Evolutionary conservation across 1,140 invertebrate species (phyloP), one percentile per base, ranked within the genome.

Genomic region (Gryllus bimaculatus): DNA sequence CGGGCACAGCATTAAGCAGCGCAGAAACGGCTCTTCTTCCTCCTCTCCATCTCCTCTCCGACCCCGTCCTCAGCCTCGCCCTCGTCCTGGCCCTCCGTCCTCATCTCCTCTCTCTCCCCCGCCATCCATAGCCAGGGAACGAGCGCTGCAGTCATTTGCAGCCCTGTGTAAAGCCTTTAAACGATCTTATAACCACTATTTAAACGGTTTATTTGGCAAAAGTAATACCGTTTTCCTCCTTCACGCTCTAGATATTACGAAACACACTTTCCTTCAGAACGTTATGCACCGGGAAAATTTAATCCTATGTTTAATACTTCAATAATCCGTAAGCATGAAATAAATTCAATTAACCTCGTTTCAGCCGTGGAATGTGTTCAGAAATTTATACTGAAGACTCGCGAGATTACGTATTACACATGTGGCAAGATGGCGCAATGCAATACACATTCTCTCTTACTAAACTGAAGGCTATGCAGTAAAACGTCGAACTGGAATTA

Each of bases 151-250:
- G 54, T 66, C 54, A 66, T 66, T 66, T 66, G 54, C 10, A 18
- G 54, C 54, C 10, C 18, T 18, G 54, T 13, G 54, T 66, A 66
- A 66, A 66, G 54, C 18, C 54, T 66, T 18, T 66, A 66, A 66
- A 66, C 54, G 54, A 66, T 66, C 54, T 66, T 66, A 66, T 66
- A 66, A 66, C 54, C 54, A 13, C 54, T 66, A 66, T 66, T 66
- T 66, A 66, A 66, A 66, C 54, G 54, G 54, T 66, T 66, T 66
- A 66, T 66, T 66, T 66, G 54, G 54, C 18, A 66, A 66, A 66
- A 66, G 54, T 66, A 66, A 66, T 66, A 66, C 54, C 54, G 54
- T 66, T 18, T 66, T 66, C 54, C 18, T 66, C 54, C 54, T 66
- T 18, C 18, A 66, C 54, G 54, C 18, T 66, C 54, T 13, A 18